Conservation (phyloP, 2,888 invertebrate genomes). For the Orthosia incerta region DNA sequence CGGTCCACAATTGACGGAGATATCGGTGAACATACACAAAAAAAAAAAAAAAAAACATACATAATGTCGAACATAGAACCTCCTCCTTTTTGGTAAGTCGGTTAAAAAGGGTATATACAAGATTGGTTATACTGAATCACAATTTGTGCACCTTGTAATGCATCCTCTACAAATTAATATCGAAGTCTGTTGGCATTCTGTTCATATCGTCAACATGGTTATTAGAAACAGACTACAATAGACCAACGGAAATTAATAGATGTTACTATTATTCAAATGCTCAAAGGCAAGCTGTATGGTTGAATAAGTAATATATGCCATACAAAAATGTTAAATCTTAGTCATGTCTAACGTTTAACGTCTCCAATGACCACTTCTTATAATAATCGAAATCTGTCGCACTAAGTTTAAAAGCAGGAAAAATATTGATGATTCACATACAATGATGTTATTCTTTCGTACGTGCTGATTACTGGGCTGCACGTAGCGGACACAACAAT, state of each 20-base stretch:
- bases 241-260: background rate
- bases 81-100: too few species aligned
- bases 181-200: too few species aligned
- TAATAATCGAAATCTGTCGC: background rate
- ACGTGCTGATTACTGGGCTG: slow-evolving; percentile 16
- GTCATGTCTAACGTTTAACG: background rate
- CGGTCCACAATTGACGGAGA: too few species aligned
- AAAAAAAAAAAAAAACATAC: too few species aligned
- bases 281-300: background rate
- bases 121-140: too few species aligned
- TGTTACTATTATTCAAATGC: background rate
- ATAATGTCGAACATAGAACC: too few species aligned
- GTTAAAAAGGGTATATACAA: too few species aligned
- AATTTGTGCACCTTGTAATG: too few species aligned
- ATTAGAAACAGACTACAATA: background rate
- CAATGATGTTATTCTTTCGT: background rate
- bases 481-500: slow-evolving; percentile 13
- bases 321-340: background rate
- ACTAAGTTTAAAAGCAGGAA: background rate
- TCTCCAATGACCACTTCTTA: background rate
- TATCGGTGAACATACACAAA: too few species aligned
- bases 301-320: background rate
- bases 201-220: too few species aligned
- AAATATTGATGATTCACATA: slow-evolving; percentile 26
- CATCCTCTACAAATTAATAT: too few species aligned